Conservation (phyloP, 2,113 vertebrate genomes). For the Desmodus rotundus region DNA sequence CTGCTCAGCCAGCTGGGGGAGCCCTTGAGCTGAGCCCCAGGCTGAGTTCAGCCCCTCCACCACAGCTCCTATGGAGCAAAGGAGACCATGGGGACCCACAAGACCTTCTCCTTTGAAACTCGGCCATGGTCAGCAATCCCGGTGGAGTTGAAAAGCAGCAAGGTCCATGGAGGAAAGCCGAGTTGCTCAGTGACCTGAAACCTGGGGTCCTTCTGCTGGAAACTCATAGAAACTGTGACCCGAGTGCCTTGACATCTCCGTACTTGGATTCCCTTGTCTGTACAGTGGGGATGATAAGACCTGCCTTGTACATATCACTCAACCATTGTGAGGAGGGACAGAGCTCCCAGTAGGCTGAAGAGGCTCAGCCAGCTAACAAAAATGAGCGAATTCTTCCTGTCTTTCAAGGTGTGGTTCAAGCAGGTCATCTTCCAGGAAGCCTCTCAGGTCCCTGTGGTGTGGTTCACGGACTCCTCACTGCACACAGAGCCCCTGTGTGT, state of each 20-base stretch:
- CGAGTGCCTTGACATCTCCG: background rate
- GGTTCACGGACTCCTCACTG: background rate
- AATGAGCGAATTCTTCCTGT: background rate
- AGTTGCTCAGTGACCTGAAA: background rate
- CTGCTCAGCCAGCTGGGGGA: background rate
- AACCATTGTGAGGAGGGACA: background rate
- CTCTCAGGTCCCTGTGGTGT: background rate
- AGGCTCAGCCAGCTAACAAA: background rate
- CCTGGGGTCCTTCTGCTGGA: background rate
- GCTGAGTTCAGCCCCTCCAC: background rate
- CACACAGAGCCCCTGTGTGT: background rate
- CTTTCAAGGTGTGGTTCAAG: constrained; percentile 14
- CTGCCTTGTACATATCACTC: background rate
- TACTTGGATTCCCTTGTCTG: background rate
- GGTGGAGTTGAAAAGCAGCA: background rate
- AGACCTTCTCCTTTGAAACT: background rate
- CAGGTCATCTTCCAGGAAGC: background rate
- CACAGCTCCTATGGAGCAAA: background rate
- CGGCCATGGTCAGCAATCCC: background rate
- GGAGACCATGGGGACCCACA: background rate
- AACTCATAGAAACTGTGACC: background rate
- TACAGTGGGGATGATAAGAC: background rate
- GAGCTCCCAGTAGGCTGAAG: background rate
- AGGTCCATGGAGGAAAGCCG: background rate
- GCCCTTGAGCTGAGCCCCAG: constrained; percentile 37